Conservation (phyloP, 2,797 vertebrate genomes). For the Chanos chanos region DNA sequence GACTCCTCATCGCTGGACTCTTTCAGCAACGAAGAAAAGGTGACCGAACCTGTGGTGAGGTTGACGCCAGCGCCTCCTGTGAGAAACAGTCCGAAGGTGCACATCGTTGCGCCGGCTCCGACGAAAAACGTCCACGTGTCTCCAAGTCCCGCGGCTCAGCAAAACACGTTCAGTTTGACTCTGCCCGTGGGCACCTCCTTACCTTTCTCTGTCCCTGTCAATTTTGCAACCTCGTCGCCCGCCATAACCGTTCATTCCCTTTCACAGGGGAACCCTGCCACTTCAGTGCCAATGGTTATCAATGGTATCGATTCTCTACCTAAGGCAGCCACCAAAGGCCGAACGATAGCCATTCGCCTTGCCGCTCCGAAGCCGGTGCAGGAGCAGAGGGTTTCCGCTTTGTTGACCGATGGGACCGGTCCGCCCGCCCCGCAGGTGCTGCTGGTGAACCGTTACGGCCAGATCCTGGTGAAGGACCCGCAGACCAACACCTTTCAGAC, state of each 20-base stretch:
- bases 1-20: conserved; percentile 49
- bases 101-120: conserved; percentile 40
- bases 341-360: conserved; percentile 64
- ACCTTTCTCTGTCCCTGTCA: conserved; percentile 18
- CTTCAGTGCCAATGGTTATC: conserved; percentile 61
- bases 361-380: conserved; percentile 37
- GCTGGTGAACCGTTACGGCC: conserved; percentile 82
- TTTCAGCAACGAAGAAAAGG: conserved; percentile 54
- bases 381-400: conserved; percentile 27
- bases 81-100: conserved; percentile 27
- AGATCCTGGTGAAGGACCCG: conserved; percentile 81
- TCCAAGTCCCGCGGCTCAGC: conserved; percentile 46
- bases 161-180: conserved; percentile 43
- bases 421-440: conserved; percentile 68
- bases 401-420: conserved; percentile 25
- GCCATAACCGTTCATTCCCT: conserved; percentile 33
- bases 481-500: conserved; percentile 68
- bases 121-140: conserved; percentile 28
- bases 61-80: conserved; percentile 1
- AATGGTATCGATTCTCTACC: conserved; percentile 72
- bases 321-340: conserved; percentile 45
- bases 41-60: conserved; percentile 44
- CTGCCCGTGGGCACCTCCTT: conserved; percentile 32
- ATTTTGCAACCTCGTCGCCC: conserved; percentile 19
- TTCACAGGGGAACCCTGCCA: conserved; percentile 46